Percentiles rank a stretch among this genome's conserved stretches.
These are phyloP conservation scores for Tragelaphus oryx DNA, from an alignment of 2,797 vertebrate species.

Conservation along the genomic window DNA sequence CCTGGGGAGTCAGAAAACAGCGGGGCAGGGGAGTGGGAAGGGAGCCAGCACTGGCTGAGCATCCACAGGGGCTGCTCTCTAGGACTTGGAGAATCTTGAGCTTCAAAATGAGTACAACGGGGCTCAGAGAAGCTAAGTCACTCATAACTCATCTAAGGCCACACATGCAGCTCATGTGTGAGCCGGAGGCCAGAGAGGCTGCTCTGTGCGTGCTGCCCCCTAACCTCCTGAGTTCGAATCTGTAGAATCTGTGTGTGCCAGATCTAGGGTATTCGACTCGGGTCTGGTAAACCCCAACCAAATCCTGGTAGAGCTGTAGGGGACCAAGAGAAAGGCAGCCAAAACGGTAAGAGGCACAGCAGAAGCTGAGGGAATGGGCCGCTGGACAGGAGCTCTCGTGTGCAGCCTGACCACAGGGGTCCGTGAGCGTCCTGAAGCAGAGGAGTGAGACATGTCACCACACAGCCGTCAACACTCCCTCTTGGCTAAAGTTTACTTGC, in stretches of 20 bases:
- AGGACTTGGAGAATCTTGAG: no score
- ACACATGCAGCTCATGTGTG: no score
- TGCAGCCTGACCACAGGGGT: background rate
- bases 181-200: background rate
- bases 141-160: background rate
- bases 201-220: background rate
- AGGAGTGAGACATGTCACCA: rapidly evolving
- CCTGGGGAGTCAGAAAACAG: background rate
- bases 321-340: background rate
- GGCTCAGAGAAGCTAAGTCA: background rate
- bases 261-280: background rate
- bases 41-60: background rate
- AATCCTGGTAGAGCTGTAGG: background rate
- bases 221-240: background rate
- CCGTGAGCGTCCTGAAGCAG: rapidly evolving
- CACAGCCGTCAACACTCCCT: rapidly evolving
- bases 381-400: background rate
- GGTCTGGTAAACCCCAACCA: background rate
- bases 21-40: background rate
- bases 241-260: background rate
- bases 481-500: background rate
- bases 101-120: background rate
- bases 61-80: rapidly evolving
- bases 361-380: rapidly evolving
- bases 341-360: background rate